phyloP scores from a whole-genome alignment of 2,888 invertebrate species.

The Apotomis turbidana region DNA sequence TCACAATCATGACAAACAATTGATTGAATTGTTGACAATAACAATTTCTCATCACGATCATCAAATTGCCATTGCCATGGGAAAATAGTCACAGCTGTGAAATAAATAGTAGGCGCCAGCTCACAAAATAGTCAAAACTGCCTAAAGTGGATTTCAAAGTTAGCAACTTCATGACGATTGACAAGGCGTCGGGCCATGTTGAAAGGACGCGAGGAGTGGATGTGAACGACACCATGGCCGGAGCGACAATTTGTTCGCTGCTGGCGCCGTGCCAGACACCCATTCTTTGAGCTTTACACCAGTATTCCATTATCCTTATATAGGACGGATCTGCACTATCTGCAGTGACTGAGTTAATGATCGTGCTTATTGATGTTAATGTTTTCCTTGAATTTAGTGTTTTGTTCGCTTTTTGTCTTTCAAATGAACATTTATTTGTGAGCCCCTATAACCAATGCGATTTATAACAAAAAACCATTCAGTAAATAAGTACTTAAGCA shows the following conservation, averaged over 20 bases:
- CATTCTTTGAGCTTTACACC: conserved; percentile 70
- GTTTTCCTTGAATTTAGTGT: background rate
- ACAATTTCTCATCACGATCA: too few species aligned
- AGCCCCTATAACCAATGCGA: too few species aligned
- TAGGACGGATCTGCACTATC: conserved; percentile 55
- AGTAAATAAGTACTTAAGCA: too few species aligned
- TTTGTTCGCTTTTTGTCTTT: too few species aligned
- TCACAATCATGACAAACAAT: too few species aligned
- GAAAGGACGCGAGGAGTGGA: conserved; percentile 14
- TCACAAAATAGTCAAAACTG: too few species aligned
- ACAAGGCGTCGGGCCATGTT: conserved; percentile 22
- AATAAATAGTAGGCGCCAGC: too few species aligned
- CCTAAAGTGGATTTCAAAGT: conserved; percentile 13
- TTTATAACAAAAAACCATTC: too few species aligned
- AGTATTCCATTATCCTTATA: conserved; percentile 74
- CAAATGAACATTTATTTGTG: background rate
- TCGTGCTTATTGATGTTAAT: conserved; percentile 46
- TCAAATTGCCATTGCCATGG: too few species aligned
- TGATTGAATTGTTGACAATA: too few species aligned
- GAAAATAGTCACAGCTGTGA: too few species aligned
- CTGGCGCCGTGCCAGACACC: conserved; percentile 65
- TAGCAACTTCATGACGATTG: conserved; percentile 45
- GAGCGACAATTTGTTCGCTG: conserved; percentile 47
- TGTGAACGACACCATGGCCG: conserved; percentile 36
- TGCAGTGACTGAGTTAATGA: conserved; percentile 65